A percentile compares a stretch with the other conserved stretches of the same genome.
phyloP scores from a whole-genome alignment of 2,888 invertebrate genomes.

The Polyommatus icarus region DNA sequence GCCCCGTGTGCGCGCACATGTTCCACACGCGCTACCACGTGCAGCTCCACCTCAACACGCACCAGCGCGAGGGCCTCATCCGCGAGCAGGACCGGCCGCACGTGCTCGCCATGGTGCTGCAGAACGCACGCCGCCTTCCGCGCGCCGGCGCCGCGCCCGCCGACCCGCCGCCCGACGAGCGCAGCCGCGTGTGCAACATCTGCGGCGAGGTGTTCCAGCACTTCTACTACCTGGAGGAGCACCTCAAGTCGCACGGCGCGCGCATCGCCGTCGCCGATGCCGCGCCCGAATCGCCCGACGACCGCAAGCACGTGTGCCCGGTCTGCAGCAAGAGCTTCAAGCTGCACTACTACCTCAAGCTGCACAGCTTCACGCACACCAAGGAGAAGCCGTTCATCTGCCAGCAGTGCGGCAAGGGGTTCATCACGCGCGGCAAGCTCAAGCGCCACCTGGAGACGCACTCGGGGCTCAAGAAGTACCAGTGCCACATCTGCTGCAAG shows the following conservation, averaged over 20 bases:
- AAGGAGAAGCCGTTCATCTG: conserved; percentile 72
- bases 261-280: conserved; percentile 60
- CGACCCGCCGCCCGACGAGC: conserved; percentile 54
- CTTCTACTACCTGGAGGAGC: conserved; percentile 71
- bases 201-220: conserved; percentile 73
- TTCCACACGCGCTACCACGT: conserved; percentile 71
- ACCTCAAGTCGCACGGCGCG: conserved; percentile 67
- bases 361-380: conserved; percentile 70
- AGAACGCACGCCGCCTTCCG: conserved; percentile 59
- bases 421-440: conserved; percentile 68
- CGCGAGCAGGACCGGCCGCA: conserved; percentile 66
- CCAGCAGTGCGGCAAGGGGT: conserved; percentile 72
- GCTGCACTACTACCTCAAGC: conserved; percentile 66
- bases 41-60: conserved; percentile 66
- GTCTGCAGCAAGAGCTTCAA: conserved; percentile 70
- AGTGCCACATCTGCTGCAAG: conserved; percentile 73
- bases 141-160: conserved; percentile 41
- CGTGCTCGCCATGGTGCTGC: conserved; percentile 69
- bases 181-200: conserved; percentile 69
- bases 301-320: conserved; percentile 63
- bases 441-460: conserved; percentile 72
- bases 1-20: conserved; percentile 74
- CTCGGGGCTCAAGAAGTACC: conserved; percentile 67
- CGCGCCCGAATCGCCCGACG: conserved; percentile 54
- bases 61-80: conserved; percentile 66